These are phyloP conservation scores for Dermatophagoides farinae DNA, from an alignment of 1,140 invertebrate genomes.

Conservation along the genomic window DNA sequence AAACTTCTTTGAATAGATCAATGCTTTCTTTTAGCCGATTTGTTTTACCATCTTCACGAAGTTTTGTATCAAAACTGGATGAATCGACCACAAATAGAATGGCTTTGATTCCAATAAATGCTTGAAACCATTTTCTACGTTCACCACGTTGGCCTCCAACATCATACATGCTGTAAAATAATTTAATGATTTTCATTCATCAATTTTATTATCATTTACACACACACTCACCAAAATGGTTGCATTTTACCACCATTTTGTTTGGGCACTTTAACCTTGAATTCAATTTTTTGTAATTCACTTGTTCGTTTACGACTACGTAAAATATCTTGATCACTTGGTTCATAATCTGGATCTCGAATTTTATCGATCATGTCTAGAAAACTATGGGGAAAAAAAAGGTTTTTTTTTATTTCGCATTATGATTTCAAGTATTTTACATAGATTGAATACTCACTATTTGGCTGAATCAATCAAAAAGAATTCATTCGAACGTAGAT, in stretches of 20 bases:
- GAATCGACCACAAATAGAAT: slow-evolving; percentile 53
- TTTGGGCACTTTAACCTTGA: slow-evolving; percentile 42
- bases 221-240: slow-evolving; percentile 35
- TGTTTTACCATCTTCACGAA: slow-evolving; percentile 44
- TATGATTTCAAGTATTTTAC: not conserved
- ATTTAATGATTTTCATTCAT: not conserved
- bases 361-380: slow-evolving; percentile 40
- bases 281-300: slow-evolving; percentile 48
- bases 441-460: slow-evolving; percentile 32
- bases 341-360: slow-evolving; percentile 36
- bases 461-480: slow-evolving; percentile 57
- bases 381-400: slow-evolving; percentile 31
- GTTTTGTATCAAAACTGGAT: slow-evolving; percentile 50
- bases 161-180: slow-evolving; percentile 39
- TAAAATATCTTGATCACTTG: slow-evolving; percentile 45
- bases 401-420: not conserved
- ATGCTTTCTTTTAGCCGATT: slow-evolving; percentile 49
- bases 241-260: slow-evolving; percentile 41
- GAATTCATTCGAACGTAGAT: slow-evolving; percentile 48
- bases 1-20: slow-evolving; percentile 48
- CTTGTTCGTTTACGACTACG: slow-evolving; percentile 44
- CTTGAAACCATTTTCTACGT: slow-evolving; percentile 59
- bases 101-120: slow-evolving; percentile 57
- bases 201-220: not conserved
- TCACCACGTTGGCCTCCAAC: slow-evolving; percentile 61